Conservation (phyloP, 2,888 invertebrate species). For the Netelia virgata region DNA sequence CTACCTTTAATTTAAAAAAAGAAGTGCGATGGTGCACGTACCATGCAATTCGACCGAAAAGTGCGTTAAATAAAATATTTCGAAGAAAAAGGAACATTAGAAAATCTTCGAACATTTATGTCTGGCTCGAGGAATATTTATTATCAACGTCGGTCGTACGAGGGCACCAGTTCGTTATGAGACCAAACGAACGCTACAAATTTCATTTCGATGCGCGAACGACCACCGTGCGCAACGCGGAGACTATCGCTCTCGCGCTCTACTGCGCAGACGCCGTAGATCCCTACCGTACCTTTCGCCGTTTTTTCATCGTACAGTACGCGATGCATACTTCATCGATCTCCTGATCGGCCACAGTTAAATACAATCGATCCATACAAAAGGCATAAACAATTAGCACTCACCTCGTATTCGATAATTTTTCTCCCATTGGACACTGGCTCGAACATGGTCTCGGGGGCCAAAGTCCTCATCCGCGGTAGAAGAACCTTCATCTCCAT, state of each 20-base stretch:
- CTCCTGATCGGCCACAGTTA: too few relatives aligned
- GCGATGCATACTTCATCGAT: neutral
- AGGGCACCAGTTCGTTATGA: neutral
- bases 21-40: too few relatives aligned
- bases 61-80: too few relatives aligned
- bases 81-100: neutral
- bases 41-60: too few relatives aligned
- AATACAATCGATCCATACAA: neutral
- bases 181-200: too few relatives aligned
- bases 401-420: conserved; percentile 71
- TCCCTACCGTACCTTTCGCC: conserved; percentile 15
- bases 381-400: conserved; percentile 24
- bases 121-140: neutral
- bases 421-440: conserved; percentile 70
- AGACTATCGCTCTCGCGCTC: neutral
- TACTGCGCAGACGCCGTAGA: conserved; percentile 49
- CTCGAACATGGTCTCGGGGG: conserved; percentile 82
- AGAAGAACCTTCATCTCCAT: conserved; percentile 85
- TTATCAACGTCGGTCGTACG: neutral
- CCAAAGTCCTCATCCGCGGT: conserved; percentile 86
- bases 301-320: neutral
- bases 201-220: neutral
- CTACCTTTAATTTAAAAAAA: too few relatives aligned
- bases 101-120: neutral
- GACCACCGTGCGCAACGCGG: too few relatives aligned